phyloP scores from a whole-genome alignment of 2,113 vertebrate genomes.

The Myotis lucifugus region DNA sequence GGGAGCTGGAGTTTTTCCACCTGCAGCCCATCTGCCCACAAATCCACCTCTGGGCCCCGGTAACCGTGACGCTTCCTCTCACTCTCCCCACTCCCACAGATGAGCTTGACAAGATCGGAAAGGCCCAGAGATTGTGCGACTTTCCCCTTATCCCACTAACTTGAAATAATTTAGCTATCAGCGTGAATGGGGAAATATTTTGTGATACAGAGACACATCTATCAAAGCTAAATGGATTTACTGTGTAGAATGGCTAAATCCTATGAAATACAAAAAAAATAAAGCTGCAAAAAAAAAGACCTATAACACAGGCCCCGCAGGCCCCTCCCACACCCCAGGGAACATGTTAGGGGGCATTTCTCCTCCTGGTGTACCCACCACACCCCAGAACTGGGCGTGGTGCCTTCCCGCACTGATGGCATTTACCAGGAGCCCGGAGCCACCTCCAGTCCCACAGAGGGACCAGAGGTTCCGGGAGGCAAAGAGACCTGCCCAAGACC shows the following conservation, averaged over 20 bases:
- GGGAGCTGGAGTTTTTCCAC: rapidly evolving
- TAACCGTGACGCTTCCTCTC: background rate
- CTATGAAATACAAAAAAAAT: background rate
- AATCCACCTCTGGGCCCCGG: rapidly evolving
- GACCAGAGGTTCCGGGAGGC: background rate
- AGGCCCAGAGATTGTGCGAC: background rate
- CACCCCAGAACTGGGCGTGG: background rate
- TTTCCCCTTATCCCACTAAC: background rate
- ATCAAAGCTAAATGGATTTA: conserved; percentile 31
- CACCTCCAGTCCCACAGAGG: background rate
- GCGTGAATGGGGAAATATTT: background rate
- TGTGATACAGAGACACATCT: conserved; percentile 32
- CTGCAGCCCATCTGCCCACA: rapidly evolving
- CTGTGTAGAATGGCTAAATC: conserved; percentile 1
- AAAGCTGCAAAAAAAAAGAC: background rate
- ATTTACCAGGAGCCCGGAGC: background rate
- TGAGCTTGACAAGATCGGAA: background rate
- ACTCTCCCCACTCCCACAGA: background rate
- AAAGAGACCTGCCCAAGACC: background rate
- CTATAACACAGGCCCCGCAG: rapidly evolving
- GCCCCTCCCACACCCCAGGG: background rate
- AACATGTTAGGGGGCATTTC: rapidly evolving
- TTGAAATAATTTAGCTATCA: conserved; percentile 58
- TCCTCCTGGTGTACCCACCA: background rate
- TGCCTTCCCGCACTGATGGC: rapidly evolving